These are phyloP conservation scores for Aspidoscelis tigris DNA, from an alignment of 2,113 vertebrate genomes.

Conservation along the genomic window DNA sequence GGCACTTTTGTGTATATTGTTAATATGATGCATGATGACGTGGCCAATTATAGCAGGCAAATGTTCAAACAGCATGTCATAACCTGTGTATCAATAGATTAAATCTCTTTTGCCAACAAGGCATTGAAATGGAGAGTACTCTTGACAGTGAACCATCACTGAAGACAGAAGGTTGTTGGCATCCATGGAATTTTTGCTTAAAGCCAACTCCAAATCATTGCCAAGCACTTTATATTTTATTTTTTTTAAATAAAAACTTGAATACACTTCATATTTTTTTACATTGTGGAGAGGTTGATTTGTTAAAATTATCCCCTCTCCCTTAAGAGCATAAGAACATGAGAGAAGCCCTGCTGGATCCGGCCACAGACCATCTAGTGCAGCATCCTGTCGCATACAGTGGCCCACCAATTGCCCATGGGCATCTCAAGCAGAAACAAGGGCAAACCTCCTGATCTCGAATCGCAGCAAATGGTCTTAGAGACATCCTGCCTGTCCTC, in stretches of 20 bases:
- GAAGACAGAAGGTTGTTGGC: constrained; percentile 78
- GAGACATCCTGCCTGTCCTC: too few relatives aligned
- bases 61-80: constrained; percentile 93
- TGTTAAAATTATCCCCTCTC: too few relatives aligned
- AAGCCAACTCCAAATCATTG: background rate
- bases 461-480: too few relatives aligned
- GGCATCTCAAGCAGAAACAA: too few relatives aligned
- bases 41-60: constrained; percentile 89
- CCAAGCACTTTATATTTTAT: background rate
- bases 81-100: constrained; percentile 92
- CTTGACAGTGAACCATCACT: constrained; percentile 73
- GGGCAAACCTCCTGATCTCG: too few relatives aligned
- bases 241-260: constrained; percentile 10
- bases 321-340: too few relatives aligned
- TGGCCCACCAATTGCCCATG: too few relatives aligned
- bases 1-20: constrained; percentile 87
- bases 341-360: too few relatives aligned
- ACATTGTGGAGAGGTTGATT: too few relatives aligned
- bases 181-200: constrained; percentile 43
- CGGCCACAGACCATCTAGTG: too few relatives aligned
- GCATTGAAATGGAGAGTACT: constrained; percentile 83
- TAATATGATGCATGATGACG: constrained; percentile 92
- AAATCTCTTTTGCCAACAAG: constrained; percentile 83
- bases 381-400: too few relatives aligned
- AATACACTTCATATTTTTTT: background rate